A percentile compares a stretch with the other conserved stretches of the same genome.
Evolutionary conservation across 2,797 vertebrate genomes (phyloP).

Genomic region (Acomys russatus): DNA sequence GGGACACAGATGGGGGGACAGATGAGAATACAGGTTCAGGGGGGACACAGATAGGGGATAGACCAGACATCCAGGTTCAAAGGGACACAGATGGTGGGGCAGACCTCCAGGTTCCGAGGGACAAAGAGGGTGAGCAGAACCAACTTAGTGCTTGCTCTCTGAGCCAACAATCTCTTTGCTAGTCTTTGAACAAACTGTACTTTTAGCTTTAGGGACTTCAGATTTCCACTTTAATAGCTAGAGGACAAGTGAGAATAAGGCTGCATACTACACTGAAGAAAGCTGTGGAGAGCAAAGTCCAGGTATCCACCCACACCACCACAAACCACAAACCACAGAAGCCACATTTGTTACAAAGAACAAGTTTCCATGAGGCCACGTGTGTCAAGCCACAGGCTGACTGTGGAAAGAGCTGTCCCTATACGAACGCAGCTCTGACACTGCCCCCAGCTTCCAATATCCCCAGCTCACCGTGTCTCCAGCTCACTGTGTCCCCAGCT

Average conservation of each 20-base stretch:
- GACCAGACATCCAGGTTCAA: too few species aligned
- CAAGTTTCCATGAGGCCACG: neutral
- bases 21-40: too few species aligned
- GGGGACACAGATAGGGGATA: too few species aligned
- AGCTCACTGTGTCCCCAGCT: neutral
- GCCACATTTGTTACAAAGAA: neutral
- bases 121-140: neutral
- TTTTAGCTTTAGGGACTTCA: neutral
- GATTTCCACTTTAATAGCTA: neutral
- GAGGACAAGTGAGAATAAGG: neutral
- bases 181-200: neutral
- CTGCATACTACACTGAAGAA: neutral
- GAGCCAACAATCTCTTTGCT: constrained; percentile 8
- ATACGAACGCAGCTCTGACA: neutral
- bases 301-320: neutral
- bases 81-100: too few species aligned
- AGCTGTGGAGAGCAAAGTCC: neutral
- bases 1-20: too few species aligned
- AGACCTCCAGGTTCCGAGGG: neutral
- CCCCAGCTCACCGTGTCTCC: neutral
- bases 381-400: neutral
- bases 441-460: neutral
- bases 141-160: neutral
- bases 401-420: neutral
- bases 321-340: neutral